phyloP scores from a whole-genome alignment of 2,113 vertebrate genomes.

The Salvelinus alpinus region DNA sequence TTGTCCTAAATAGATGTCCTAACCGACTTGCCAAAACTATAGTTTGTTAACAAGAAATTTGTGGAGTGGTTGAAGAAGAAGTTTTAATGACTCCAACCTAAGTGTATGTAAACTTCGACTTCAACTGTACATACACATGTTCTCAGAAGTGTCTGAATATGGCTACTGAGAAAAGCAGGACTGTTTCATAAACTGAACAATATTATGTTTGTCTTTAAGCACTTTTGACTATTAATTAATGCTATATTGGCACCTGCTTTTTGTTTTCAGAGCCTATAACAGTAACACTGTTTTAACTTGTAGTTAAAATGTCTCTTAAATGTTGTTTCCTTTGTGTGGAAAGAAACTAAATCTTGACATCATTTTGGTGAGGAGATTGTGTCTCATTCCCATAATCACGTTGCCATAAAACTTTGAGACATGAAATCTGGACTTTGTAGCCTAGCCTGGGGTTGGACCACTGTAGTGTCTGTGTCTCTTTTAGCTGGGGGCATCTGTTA shows the following conservation, averaged over 20 bases:
- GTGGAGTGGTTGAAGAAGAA: too few relatives aligned
- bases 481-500: conserved; percentile 12
- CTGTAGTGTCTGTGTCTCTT: conserved; percentile 15
- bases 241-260: not conserved
- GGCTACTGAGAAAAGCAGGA: not conserved
- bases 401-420: conserved; percentile 18
- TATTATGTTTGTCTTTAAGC: not conserved
- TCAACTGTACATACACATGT: not conserved
- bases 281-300: not conserved
- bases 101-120: too few relatives aligned
- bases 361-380: not conserved
- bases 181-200: not conserved
- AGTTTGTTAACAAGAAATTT: too few relatives aligned
- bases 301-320: not conserved
- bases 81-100: too few relatives aligned
- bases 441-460: conserved; percentile 17
- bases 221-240: not conserved
- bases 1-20: too few relatives aligned
- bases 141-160: not conserved
- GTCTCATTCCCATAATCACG: not conserved
- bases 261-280: not conserved
- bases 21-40: too few relatives aligned
- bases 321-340: not conserved
- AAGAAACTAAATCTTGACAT: not conserved
- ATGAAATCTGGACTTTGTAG: conserved; percentile 59